Evolutionary conservation across 2,797 vertebrate genomes (phyloP), one percentile per base, ranked within the genome.

Genomic region (Macrochelys suwanniensis): DNA sequence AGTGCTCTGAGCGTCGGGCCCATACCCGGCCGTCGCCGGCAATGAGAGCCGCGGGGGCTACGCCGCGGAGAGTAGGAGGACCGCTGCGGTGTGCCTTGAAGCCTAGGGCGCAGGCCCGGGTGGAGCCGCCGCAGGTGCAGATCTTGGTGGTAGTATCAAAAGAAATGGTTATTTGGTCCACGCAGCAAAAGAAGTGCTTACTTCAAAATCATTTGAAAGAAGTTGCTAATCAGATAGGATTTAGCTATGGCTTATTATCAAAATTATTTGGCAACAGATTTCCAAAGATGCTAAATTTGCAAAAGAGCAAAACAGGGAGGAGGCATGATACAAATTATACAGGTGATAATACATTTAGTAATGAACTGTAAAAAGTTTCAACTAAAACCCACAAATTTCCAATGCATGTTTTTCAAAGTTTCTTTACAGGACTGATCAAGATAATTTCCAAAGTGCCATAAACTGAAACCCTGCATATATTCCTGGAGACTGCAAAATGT

Each of bases 221-320:
- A 74, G 76, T 53, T 85, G 81, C 84, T 59, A 50, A 89, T 78
- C 7, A 89, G 49, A 76, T 1, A 94, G 49, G 57, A 94, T 5
- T 53, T 77, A 47, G 33, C 86, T 77, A 25, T 23, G 6, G 15
- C 79, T 89, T 61, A 56, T 84, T 89, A 93, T 85, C 11, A 94
- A 50, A 56, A 59, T 47, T 78, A 83, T 49, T 33, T 16, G 56
- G 54, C 59, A 77, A 56, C 37, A 37, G 45, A 83, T 76, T 92
- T 93, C 54, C 42, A 90, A 81, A 71, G 83, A 94, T 65, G 88
- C 50, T 45, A 89, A 26, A 89, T 93, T 80, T 90, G 51, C 57
- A 94, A 79, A 91, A 51, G 25, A 92, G n/a, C 3, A 86, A 82
- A 93, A 84, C 1, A 0, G 0, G 57, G 88, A 76, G 31, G 11